A percentile compares a stretch with the other conserved stretches of the same genome.
These are phyloP conservation scores for Prinia subflava DNA, from an alignment of 2,113 vertebrate genomes.

Conservation along the genomic window DNA sequence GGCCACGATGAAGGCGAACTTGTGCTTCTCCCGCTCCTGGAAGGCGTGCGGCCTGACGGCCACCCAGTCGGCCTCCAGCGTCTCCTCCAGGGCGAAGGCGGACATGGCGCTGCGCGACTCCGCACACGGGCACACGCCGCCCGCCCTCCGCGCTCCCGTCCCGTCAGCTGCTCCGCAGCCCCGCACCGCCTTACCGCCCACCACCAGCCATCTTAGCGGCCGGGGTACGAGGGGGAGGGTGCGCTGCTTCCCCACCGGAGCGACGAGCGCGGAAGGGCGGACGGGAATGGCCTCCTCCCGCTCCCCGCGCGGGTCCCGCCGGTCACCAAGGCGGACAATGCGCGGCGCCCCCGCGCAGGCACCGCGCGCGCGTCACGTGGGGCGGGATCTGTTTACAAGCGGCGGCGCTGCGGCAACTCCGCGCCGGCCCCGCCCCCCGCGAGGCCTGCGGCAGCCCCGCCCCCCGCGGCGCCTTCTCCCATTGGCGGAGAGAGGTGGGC, in stretches of 20 bases:
- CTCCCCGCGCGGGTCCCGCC: neutral
- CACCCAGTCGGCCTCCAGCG: slow-evolving; percentile 93
- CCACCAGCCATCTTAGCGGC: slow-evolving; percentile 44
- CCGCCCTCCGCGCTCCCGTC: neutral
- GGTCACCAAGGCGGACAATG: neutral
- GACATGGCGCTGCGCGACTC: slow-evolving; percentile 74
- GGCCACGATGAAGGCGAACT: slow-evolving; percentile 96
- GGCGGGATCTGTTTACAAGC: slow-evolving; percentile 87
- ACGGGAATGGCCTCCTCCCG: neutral
- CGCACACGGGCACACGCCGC: neutral
- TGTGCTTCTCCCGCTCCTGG: slow-evolving; percentile 91
- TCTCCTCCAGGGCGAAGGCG: slow-evolving; percentile 85
- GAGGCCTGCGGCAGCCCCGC: neutral
- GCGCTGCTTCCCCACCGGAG: neutral
- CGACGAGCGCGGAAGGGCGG: neutral
- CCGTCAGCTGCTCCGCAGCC: neutral
- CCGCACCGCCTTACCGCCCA: slow-evolving; percentile 4
- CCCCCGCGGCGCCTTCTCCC: neutral
- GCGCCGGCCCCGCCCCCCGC: neutral
- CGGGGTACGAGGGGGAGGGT: neutral
- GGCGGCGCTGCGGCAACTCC: slow-evolving; percentile 33
- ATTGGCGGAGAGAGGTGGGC: neutral
- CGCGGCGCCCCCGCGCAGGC: neutral
- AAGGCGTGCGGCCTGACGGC: slow-evolving; percentile 90
- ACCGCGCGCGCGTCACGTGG: slow-evolving; percentile 52